Evolutionary conservation across 2,113 vertebrate genomes (phyloP).

Genomic region (Sminthopsis crassicaudata): DNA sequence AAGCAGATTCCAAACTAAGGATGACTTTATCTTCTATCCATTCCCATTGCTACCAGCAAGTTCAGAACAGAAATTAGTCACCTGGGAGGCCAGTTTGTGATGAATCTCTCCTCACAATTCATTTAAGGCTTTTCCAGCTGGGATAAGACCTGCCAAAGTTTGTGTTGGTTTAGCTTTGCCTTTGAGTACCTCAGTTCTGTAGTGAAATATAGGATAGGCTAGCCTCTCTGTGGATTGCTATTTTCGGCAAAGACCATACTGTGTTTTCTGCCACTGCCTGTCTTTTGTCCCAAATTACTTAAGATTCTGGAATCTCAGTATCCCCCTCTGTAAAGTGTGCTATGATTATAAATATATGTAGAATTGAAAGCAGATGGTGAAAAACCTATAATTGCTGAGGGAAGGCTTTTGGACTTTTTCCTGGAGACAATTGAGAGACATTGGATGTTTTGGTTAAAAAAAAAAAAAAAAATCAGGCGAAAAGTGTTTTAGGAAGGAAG

Average conservation of each 20-base stretch:
- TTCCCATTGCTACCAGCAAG: neutral
- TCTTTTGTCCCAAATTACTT: neutral
- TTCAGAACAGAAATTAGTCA: neutral
- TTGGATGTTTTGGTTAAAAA: neutral
- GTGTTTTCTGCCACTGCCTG: neutral
- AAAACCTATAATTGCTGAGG: neutral
- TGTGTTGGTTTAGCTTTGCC: neutral
- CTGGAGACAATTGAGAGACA: neutral
- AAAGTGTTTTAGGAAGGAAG: neutral
- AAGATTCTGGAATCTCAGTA: neutral
- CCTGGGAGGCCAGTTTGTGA: neutral
- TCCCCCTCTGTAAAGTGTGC: neutral
- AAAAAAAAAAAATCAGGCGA: neutral
- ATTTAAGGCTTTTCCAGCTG: neutral
- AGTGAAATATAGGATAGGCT: neutral
- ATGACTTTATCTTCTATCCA: neutral
- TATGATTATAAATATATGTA: neutral
- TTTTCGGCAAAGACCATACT: neutral
- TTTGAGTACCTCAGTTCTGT: neutral
- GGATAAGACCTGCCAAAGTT: neutral
- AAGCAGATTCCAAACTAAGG: neutral
- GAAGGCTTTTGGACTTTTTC: constrained; percentile 1
- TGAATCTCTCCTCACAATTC: neutral
- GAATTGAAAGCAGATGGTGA: neutral
- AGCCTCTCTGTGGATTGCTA: neutral